Percentiles rank a stretch among this genome's conserved stretches.
Conservation (phyloP, 2,888 invertebrate species). For the Ormyrus rosae region DNA sequence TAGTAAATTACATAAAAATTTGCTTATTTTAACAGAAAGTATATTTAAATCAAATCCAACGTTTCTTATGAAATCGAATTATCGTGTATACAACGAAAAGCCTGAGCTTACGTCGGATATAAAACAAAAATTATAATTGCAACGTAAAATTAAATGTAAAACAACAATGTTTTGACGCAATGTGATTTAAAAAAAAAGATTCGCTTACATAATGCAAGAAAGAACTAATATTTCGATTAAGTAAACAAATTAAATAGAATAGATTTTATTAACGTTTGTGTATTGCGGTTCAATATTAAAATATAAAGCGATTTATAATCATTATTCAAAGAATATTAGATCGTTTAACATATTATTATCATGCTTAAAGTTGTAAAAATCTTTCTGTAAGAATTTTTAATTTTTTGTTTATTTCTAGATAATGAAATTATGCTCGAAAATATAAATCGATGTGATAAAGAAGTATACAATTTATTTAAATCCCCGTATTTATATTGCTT, state of each 20-base stretch:
- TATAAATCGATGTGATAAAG: slow-evolving; percentile 43
- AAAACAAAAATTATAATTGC: background rate
- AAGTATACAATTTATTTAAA: slow-evolving; percentile 15
- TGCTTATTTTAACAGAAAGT: background rate
- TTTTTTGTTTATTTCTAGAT: background rate
- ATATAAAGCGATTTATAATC: background rate
- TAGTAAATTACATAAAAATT: no score
- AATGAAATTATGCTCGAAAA: slow-evolving; percentile 27
- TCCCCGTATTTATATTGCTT: background rate
- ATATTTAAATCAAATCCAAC: slow-evolving; percentile 11
- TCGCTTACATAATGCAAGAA: background rate
- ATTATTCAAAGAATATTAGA: slow-evolving; percentile 14
- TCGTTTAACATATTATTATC: slow-evolving; percentile 25
- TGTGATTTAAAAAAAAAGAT: slow-evolving; percentile 9
- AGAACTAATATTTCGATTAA: no score
- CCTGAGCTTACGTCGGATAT: slow-evolving; percentile 17
- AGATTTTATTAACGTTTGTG: background rate
- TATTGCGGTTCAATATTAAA: slow-evolving; percentile 17
- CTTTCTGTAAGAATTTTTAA: slow-evolving; percentile 8
- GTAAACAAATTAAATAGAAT: no score
- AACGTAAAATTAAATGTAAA: slow-evolving; percentile 10
- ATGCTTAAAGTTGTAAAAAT: slow-evolving; percentile 24
- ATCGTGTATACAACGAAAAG: slow-evolving; percentile 35
- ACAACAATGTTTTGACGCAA: background rate
- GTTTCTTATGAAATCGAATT: slow-evolving; percentile 2